phyloP scores from a whole-genome alignment of 2,888 invertebrate species.

The Euphydryas editha region DNA sequence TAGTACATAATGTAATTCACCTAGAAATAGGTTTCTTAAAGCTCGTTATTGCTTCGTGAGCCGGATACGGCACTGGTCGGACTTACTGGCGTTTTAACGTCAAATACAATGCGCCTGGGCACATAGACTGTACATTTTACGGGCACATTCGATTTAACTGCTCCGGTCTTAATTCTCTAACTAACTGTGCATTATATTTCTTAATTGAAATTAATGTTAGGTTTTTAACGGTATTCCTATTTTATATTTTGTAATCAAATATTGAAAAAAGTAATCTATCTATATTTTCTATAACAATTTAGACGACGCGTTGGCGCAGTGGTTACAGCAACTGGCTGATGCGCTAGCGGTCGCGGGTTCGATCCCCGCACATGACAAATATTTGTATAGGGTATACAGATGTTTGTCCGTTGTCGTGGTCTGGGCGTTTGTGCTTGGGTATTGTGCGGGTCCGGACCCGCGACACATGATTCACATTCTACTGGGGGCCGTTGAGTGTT shows the following conservation, averaged over 20 bases:
- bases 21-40: constrained; percentile 31
- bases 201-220: not conserved
- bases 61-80: constrained; percentile 37
- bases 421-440: too few relatives aligned
- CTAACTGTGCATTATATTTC: not conserved
- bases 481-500: too few relatives aligned
- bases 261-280: not conserved
- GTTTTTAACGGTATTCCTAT: not conserved
- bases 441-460: too few relatives aligned
- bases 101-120: constrained; percentile 28
- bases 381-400: too few relatives aligned
- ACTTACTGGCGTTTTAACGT: constrained; percentile 27
- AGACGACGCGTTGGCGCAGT: too few relatives aligned
- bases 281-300: too few relatives aligned
- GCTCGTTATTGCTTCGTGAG: constrained; percentile 53
- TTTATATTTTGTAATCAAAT: not conserved
- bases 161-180: not conserved
- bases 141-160: constrained; percentile 35
- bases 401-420: too few relatives aligned
- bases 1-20: constrained; percentile 30
- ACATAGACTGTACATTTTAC: constrained; percentile 32
- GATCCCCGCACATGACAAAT: too few relatives aligned
- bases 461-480: too few relatives aligned
- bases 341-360: too few relatives aligned
- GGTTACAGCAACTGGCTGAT: too few relatives aligned